Evolutionary conservation across 2,888 invertebrate species (phyloP).

Genomic region (Stenchaetothrips biformis): DNA sequence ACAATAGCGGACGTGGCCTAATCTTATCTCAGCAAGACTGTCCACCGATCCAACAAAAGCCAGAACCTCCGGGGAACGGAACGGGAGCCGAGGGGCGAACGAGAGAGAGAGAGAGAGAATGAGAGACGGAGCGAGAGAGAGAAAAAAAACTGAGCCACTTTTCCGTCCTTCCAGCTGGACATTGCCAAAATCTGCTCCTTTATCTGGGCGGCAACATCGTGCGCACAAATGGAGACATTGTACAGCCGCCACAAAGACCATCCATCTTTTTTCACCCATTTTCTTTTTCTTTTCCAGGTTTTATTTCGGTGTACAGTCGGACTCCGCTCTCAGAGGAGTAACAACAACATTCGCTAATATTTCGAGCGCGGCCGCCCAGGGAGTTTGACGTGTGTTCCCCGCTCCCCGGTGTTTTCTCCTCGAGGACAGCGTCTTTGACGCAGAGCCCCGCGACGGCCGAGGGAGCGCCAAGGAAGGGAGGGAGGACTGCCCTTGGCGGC

Average conservation of each 20-base stretch:
- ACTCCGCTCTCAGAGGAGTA: not conserved
- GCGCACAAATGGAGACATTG: constrained; percentile 2
- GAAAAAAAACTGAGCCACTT: not conserved
- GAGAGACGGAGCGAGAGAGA: not conserved
- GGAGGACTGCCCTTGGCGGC: not conserved
- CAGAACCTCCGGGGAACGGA: not conserved
- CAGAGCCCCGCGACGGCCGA: not conserved
- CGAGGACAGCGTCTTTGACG: not conserved
- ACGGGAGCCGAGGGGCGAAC: not conserved
- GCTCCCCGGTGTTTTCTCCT: not conserved
- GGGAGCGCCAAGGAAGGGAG: not conserved
- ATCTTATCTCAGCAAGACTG: constrained; percentile 23
- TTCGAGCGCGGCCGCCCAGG: not conserved
- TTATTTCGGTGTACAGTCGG: no score
- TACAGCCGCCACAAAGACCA: not conserved
- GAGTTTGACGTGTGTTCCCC: not conserved
- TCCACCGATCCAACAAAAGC: constrained; percentile 18
- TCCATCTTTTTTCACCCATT: no score
- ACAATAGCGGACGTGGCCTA: constrained; percentile 15
- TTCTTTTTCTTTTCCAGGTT: no score
- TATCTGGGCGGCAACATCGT: not conserved
- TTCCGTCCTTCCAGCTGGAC: not conserved
- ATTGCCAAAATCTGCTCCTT: constrained; percentile 16
- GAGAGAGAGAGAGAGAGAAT: not conserved
- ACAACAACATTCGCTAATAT: not conserved